Conservation (phyloP, 35 echinoderm and acorn worm species). For the Heliocidaris erythrogramma region DNA sequence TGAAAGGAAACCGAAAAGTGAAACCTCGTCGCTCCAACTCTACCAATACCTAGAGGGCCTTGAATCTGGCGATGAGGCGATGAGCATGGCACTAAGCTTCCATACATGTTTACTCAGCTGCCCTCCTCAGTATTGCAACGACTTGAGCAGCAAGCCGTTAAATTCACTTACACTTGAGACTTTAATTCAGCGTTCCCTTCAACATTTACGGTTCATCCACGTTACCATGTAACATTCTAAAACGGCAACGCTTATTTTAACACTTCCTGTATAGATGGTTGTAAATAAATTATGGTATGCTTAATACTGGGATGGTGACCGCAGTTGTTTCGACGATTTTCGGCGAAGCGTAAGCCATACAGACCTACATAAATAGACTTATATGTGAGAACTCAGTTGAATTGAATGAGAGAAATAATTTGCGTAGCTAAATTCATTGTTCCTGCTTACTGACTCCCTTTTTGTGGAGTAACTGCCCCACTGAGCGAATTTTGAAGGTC, state of each 20-base stretch:
- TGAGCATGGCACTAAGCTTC: not conserved
- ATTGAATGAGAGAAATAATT: too few species aligned
- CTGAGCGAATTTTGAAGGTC: too few species aligned
- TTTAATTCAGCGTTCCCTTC: not conserved
- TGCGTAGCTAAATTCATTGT: too few species aligned
- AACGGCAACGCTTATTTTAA: not conserved
- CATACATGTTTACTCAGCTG: not conserved
- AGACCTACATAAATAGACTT: too few species aligned
- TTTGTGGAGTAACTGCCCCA: too few species aligned
- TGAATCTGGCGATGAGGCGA: not conserved
- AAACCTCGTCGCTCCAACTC: not conserved
- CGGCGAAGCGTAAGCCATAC: too few species aligned
- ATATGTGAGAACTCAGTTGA: too few species aligned
- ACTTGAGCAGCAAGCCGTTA: not conserved
- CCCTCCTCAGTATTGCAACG: not conserved
- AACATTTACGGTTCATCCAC: not conserved
- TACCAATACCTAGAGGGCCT: not conserved
- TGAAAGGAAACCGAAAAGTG: not conserved
- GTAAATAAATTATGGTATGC: not conserved
- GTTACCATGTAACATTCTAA: not conserved
- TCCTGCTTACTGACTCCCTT: too few species aligned
- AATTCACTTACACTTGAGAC: conserved; percentile 2
- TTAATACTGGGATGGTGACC: not conserved
- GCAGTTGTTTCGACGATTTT: too few species aligned
- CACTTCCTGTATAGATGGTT: not conserved